Evolutionary conservation across 2,113 vertebrate species (phyloP).

Genomic region (Siphamia tubifer): DNA sequence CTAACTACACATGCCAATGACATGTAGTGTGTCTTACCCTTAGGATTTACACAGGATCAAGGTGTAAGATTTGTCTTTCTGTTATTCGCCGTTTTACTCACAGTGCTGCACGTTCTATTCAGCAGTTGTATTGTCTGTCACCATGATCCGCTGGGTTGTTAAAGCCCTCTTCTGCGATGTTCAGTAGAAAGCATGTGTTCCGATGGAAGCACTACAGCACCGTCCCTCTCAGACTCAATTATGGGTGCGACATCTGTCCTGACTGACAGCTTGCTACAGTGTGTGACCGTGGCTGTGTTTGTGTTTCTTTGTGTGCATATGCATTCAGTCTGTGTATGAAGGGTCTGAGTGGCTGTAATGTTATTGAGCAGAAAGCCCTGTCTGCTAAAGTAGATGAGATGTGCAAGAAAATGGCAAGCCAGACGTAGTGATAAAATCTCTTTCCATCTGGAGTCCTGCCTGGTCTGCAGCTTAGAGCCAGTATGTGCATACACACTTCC

Average conservation of each 20-base stretch:
- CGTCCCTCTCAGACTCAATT: constrained; percentile 71
- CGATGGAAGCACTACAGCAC: constrained; percentile 43
- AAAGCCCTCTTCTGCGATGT: constrained; percentile 50
- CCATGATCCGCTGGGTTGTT: constrained; percentile 38
- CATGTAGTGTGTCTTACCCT: not conserved
- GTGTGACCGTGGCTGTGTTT: constrained; percentile 22
- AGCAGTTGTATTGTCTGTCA: constrained; percentile 34
- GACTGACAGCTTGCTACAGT: constrained; percentile 54
- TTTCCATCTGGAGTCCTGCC: constrained; percentile 67
- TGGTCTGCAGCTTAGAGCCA: constrained; percentile 40
- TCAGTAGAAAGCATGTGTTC: constrained; percentile 45
- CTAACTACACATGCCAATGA: not conserved
- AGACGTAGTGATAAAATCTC: constrained; percentile 71
- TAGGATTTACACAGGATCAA: not conserved
- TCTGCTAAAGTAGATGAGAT: constrained; percentile 61
- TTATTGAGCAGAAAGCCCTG: constrained; percentile 51
- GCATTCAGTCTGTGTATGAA: not conserved
- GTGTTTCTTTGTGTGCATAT: not conserved
- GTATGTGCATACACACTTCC: constrained; percentile 4
- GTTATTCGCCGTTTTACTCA: constrained; percentile 7
- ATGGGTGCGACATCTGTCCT: constrained; percentile 66
- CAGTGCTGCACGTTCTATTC: constrained; percentile 22
- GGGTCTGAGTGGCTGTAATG: constrained; percentile 47
- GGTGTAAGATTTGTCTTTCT: constrained; percentile 1
- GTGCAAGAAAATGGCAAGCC: constrained; percentile 69